Evolutionary conservation across 2,797 vertebrate species (phyloP), one percentile per base, ranked within the genome.

Genomic region (Naso thynnoides): DNA sequence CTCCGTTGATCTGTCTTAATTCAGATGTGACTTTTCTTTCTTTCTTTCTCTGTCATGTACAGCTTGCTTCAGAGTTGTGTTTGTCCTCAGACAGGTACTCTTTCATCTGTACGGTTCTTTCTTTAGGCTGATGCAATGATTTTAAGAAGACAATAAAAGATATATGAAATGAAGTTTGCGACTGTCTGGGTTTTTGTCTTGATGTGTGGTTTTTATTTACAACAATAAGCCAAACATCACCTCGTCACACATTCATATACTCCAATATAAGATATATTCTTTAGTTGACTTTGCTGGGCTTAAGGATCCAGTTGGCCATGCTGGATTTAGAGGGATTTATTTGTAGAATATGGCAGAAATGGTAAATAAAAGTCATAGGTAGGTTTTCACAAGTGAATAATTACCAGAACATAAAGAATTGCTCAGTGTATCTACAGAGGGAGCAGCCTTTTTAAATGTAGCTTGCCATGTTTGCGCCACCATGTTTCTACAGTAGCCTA

Each of bases 71-170:
- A 86, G 84, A 93, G 81, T 90, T 90, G 88, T 88, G 74, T 93
- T 91, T 91, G 89, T 92, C 84, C 74, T 89, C 86, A 88, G 86
- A 94, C 90, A 92, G 89, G 89, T 93, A 91, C 90, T 92, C 86
- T 88, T 91, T 83, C 82, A 89, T 94, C 92, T 89, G 90, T 93
- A 92, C 73, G 78, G 83, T 92, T 92, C 86, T 91, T 89, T 91
- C 87, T 91, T 90, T 93, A 94, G 91, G 88, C 91, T 90, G 90
- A 94, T 93, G 91, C 89, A 90, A 93, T 91, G 89, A 91, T 90
- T 92, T 92, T 82, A 92, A 92, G 54, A 91, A 92, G 88, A 93
- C 89, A 93, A 94, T 93, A 93, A 93, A 94, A 90, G 58, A 88
- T 84, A 67, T 86, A 88, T 86, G 64, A 92, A 89, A 86, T 62